phyloP scores from a whole-genome alignment of 2,113 vertebrate species.

The Halcyon malimbica region DNA sequence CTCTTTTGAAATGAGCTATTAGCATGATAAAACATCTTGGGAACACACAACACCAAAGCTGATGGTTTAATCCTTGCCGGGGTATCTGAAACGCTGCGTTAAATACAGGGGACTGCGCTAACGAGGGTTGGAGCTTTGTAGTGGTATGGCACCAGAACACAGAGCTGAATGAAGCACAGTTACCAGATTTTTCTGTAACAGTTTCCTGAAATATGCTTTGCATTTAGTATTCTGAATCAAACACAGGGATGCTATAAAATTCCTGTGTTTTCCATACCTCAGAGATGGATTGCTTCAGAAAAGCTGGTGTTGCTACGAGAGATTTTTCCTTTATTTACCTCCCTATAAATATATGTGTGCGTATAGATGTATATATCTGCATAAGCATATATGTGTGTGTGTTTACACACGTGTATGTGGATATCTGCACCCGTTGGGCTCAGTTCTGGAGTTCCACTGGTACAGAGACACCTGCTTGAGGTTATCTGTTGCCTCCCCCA shows the following conservation, averaged over 20 bases:
- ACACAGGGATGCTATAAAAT: constrained; percentile 46
- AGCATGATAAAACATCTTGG: constrained; percentile 46
- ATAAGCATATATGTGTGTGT: fast-evolving
- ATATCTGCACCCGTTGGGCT: neutral
- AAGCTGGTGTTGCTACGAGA: neutral
- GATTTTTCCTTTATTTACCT: neutral
- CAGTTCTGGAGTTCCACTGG: neutral
- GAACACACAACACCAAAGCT: neutral
- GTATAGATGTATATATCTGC: neutral
- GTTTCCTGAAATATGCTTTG: constrained; percentile 68
- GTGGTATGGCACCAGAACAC: constrained; percentile 56
- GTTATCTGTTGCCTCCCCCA: neutral
- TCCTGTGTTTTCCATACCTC: constrained; percentile 17
- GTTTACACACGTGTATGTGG: fast-evolving
- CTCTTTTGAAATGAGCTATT: constrained; percentile 49
- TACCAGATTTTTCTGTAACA: constrained; percentile 47
- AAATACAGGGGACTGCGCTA: neutral
- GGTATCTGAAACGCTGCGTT: neutral
- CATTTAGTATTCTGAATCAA: constrained; percentile 42
- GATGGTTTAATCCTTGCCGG: constrained; percentile 18
- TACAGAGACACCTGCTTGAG: neutral
- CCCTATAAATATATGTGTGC: neutral
- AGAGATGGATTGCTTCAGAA: neutral
- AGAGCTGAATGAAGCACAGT: neutral
- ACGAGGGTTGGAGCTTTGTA: constrained; percentile 22